Base-by-base conservation (phyloP, 2,797 vertebrate genomes). In the Falco naumanni region DNA sequence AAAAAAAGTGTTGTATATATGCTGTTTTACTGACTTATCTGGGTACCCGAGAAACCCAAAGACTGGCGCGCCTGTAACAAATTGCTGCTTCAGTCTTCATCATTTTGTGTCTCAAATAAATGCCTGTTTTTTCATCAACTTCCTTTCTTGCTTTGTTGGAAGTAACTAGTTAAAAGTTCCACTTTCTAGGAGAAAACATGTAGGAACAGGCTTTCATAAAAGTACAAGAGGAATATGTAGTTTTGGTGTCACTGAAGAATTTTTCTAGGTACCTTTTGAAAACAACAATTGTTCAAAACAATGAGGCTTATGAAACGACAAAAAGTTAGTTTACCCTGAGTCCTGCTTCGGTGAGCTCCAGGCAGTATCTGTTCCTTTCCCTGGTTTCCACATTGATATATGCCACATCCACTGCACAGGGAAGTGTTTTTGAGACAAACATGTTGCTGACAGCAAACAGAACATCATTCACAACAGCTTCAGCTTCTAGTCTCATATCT, bases 341-440 rank as follows among this genome's bases (percentile, higher is more conserved):
- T 66, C 99, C 99, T 7, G 99, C 99, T 96, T 99, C 99, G 0
- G 99, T 99, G 80, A 99, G 99, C 97, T 99, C 99, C 90, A 99
- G 97, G 96, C 99, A 99, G 94, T 99, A 99, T 68, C 97, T 98
- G 90, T 98, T 98, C 60, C 98, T 98, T 93, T 99, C 99, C 91
- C 98, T 98, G 3, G 98, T 99, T 97, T 99, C 99, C 96, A 99
- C 99, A 3, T 99, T 99, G 85, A 99, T 99, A 88, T 99, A 99
- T 11, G 99, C 99, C 96, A 99, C 97, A 8, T 99, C 99, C 34
- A 98, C 98, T 1, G 98, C 98, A 64, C 98, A 99, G 89, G 95
- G 98, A 93, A 99, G 98, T 84, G 79, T 98, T 91, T 99, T 98
- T 1, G 99, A 99, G 95, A 99, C 98, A 78, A 98, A 98, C 99